phyloP scores from a whole-genome alignment of 2,113 vertebrate species.

The Lepidothrix coronata region DNA sequence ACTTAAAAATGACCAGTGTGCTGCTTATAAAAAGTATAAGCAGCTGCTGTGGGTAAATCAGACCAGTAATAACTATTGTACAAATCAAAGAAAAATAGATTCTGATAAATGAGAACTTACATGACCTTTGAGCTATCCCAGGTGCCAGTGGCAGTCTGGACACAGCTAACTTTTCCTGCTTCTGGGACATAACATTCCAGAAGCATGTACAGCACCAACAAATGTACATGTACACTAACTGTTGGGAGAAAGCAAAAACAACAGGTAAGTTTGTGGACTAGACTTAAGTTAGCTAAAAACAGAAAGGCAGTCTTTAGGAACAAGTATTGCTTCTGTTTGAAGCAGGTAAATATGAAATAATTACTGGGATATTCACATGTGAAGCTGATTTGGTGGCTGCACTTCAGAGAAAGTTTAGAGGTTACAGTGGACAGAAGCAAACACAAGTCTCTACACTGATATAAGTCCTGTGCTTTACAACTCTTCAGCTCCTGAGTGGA shows the following conservation, averaged over 20 bases:
- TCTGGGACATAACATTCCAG: background rate
- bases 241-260: background rate
- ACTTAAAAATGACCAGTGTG: background rate
- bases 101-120: conserved; percentile 9
- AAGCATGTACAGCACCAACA: background rate
- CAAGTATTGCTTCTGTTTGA: background rate
- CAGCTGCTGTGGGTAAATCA: background rate
- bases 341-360: background rate
- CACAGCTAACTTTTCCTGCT: conserved; percentile 4
- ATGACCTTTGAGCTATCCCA: background rate
- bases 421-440: background rate
- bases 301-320: background rate
- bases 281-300: background rate
- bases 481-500: background rate
- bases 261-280: background rate
- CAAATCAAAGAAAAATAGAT: background rate
- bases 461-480: background rate
- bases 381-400: background rate
- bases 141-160: background rate
- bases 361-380: background rate
- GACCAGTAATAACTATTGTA: background rate
- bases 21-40: background rate
- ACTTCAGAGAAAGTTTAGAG: background rate
- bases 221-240: background rate
- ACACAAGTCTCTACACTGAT: background rate